Base-by-base conservation (phyloP, 2,113 vertebrate species). In the Arvicanthis niloticus region DNA sequence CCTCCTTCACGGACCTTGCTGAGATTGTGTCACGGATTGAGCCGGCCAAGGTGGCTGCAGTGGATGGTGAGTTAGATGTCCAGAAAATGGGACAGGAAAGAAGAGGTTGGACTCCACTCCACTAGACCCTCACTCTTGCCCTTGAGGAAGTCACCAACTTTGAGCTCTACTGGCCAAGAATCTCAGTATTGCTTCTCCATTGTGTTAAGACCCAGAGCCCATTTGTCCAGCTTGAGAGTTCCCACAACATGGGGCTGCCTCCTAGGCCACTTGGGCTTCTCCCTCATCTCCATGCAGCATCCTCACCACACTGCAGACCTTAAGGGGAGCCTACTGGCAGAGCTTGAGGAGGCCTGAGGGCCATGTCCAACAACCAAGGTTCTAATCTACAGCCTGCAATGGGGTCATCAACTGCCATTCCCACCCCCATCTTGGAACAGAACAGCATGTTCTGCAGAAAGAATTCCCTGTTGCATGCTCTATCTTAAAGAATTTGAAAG, bases 11-110 rank as follows among this genome's bases (percentile, higher is more conserved):
- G 0, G 99, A 99, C 98, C 99, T 99, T 91, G 99, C 99, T 0
- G 99, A 99, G 98, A 99, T 99, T 0, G 99, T 99, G 96, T 99
- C 99, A 0, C 98, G 99, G 78, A 99, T 99, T 0, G 99, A 99
- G 97, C 99, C 99, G 0, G 98, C 99, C 91, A 99, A 99, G 92
- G 98, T 77, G 2, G 60, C 97, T 0, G 1, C 98, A 0, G 97
- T 99, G 12, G 98, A 99, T 0, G 99, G 99, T 99, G 95, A 99
- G 99, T 73, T 1, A 65, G 60, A 22, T 1, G 0, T 34, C 26
- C 1, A 1, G 75, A 45, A 13, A 2, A 0, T 3, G 21, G 3
- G 7, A 29, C 22, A 34, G 65, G 53, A 15, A 15, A 21, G 62
- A 31, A 31, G 51, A 37, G 10, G 21, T 65, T 37, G 0, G 22